Evolutionary conservation across 2,113 vertebrate genomes (phyloP).

Genomic region (Malurus melanocephalus): DNA sequence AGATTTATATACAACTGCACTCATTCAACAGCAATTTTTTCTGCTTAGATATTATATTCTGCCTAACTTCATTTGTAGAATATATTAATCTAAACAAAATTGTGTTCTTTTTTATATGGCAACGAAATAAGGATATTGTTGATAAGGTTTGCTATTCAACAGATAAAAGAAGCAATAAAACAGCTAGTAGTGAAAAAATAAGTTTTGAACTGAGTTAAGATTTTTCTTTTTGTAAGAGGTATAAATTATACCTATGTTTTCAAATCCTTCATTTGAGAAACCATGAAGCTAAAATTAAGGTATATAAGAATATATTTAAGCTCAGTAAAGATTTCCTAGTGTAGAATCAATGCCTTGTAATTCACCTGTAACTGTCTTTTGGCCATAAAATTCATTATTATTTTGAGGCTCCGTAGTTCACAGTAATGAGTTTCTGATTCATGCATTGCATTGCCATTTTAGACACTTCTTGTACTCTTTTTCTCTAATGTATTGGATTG

Average conservation of each 20-base stretch:
- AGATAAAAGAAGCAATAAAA: constrained; percentile 10
- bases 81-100: not conserved
- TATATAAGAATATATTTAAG: not conserved
- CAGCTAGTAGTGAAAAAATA: not conserved
- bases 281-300: not conserved
- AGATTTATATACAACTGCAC: not conserved
- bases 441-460: not conserved
- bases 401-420: not conserved
- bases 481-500: not conserved
- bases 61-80: not conserved
- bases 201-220: not conserved
- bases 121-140: not conserved
- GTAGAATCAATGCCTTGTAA: not conserved
- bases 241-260: not conserved
- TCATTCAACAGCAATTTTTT: not conserved
- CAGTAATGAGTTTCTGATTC: not conserved
- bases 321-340: not conserved
- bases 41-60: not conserved
- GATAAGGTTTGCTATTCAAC: not conserved
- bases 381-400: not conserved
- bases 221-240: not conserved
- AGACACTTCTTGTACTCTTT: not conserved
- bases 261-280: not conserved
- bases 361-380: not conserved
- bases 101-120: not conserved